A percentile compares a stretch with the other conserved stretches of the same genome.
Evolutionary conservation across 2,113 vertebrate species (phyloP).

Genomic region (Platysteira castanea): DNA sequence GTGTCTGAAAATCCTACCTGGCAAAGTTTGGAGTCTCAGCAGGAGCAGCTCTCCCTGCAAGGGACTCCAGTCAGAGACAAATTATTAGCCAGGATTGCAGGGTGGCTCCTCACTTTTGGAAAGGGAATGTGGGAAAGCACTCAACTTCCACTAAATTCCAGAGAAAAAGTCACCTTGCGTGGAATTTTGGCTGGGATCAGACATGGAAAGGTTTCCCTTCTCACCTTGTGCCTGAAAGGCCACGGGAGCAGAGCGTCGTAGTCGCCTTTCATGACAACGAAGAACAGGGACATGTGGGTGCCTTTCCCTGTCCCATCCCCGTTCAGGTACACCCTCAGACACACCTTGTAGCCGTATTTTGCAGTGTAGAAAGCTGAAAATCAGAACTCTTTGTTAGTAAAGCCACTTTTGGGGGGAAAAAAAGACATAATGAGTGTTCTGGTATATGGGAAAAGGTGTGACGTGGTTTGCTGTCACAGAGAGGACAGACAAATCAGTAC

Average conservation of each 20-base stretch:
- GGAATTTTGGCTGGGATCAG: neutral
- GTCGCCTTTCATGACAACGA: slow-evolving; percentile 84
- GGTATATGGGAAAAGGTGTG: accelerated
- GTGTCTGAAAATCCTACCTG: neutral
- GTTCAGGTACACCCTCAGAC: slow-evolving; percentile 81
- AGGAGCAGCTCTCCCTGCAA: neutral
- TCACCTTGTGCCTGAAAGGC: slow-evolving; percentile 87
- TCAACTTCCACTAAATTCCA: neutral
- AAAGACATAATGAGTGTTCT: neutral
- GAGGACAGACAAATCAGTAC: neutral
- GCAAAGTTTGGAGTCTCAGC: neutral
- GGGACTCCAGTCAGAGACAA: neutral
- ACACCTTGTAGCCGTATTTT: slow-evolving; percentile 82
- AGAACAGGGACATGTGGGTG: slow-evolving; percentile 84
- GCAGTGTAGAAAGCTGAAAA: slow-evolving; percentile 84
- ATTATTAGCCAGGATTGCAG: neutral
- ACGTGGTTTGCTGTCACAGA: neutral
- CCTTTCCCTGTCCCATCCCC: slow-evolving; percentile 81
- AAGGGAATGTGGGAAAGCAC: neutral
- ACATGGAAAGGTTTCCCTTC: neutral
- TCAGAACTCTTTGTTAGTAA: neutral
- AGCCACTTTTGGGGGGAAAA: neutral
- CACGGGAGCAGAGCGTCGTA: slow-evolving; percentile 81
- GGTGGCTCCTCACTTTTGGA: neutral
- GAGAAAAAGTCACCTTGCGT: neutral